These are phyloP conservation scores for Autographa gamma DNA, from an alignment of 2,888 invertebrate species.

Conservation along the genomic window DNA sequence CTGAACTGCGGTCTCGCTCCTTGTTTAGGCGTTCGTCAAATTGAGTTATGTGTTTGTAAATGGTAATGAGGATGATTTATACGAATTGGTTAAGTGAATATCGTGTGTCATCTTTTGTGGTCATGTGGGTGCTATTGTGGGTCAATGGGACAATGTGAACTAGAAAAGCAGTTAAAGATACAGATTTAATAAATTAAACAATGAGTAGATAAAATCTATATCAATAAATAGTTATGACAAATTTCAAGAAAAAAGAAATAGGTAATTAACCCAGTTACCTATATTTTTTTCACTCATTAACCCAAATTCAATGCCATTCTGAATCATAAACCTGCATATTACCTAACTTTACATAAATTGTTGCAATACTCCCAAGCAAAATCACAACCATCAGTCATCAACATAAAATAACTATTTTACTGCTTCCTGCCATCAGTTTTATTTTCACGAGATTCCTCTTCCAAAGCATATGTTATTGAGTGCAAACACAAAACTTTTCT, in stretches of 20 bases:
- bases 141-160: too few species aligned
- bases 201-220: too few species aligned
- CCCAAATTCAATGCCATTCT: not conserved
- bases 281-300: too few species aligned
- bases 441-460: not conserved
- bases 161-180: too few species aligned
- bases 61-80: not conserved
- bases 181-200: too few species aligned
- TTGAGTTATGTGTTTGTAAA: constrained; percentile 8
- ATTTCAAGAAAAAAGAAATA: too few species aligned
- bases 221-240: too few species aligned
- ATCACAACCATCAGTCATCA: constrained; percentile 6
- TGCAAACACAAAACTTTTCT: constrained; percentile 39
- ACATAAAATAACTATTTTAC: constrained; percentile 14
- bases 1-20: constrained; percentile 13
- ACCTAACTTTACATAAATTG: too few species aligned
- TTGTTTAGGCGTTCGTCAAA: constrained; percentile 20
- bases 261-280: not conserved
- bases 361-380: constrained; percentile 19
- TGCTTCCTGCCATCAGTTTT: not conserved
- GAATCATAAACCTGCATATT: constrained; percentile 9
- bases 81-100: not conserved
- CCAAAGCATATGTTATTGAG: constrained; percentile 34
- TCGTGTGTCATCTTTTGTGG: not conserved
- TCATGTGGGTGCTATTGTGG: not conserved